Evolutionary conservation across 2,113 vertebrate genomes (phyloP).

Genomic region (Sander lucioperca): DNA sequence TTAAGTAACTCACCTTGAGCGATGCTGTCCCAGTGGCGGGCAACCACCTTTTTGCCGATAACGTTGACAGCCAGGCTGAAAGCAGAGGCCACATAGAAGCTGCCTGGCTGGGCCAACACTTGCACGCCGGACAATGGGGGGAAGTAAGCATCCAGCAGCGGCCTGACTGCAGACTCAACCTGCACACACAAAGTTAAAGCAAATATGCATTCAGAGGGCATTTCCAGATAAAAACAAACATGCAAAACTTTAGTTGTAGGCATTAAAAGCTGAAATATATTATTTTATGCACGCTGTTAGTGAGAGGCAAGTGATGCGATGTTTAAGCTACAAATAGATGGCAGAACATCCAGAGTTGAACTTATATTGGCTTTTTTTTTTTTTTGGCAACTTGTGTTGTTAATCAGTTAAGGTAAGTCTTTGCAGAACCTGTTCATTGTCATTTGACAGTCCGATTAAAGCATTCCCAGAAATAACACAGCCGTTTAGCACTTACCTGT

Average conservation of each 20-base stretch:
- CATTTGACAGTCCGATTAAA: not conserved
- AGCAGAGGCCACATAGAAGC: constrained; percentile 94
- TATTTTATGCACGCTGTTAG: not conserved
- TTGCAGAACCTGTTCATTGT: not conserved
- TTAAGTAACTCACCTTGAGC: constrained; percentile 82
- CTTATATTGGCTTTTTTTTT: not conserved
- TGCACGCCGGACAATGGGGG: constrained; percentile 91
- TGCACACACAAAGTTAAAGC: constrained; percentile 52
- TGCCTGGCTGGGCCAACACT: constrained; percentile 94
- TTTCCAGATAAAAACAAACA: constrained; percentile 1
- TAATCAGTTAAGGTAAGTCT: not conserved
- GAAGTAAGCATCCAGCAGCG: constrained; percentile 93
- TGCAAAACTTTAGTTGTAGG: not conserved
- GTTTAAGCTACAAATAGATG: not conserved
- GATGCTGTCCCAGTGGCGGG: constrained; percentile 85
- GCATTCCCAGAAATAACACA: not conserved
- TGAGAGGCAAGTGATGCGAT: not conserved
- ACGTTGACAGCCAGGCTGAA: constrained; percentile 95
- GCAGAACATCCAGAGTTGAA: not conserved
- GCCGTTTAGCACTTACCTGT: constrained; percentile 84
- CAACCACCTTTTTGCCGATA: constrained; percentile 91
- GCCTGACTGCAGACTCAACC: constrained; percentile 91
- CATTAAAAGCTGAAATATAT: not conserved
- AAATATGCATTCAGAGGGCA: not conserved
- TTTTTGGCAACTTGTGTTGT: not conserved